Conservation (phyloP, 2,113 vertebrate genomes). For the Coryphaenoides rupestris region DNA sequence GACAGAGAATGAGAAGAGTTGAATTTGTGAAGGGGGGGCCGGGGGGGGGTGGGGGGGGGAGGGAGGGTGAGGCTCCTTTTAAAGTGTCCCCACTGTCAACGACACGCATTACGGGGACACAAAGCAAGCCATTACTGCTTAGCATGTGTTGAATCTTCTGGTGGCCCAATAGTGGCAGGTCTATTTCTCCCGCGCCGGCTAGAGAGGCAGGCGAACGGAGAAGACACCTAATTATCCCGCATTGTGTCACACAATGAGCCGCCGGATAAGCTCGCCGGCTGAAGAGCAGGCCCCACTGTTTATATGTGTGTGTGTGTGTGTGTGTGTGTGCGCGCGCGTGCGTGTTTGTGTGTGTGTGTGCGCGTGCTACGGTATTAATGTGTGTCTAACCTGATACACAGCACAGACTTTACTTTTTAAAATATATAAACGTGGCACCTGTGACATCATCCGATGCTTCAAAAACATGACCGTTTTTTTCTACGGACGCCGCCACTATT, state of each 20-base stretch:
- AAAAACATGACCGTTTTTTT: no score
- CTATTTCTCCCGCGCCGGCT: slow-evolving; percentile 71
- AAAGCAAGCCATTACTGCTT: slow-evolving; percentile 73
- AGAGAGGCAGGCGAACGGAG: slow-evolving; percentile 61
- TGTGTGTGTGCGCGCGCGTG: slow-evolving; percentile 17
- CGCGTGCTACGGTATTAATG: slow-evolving; percentile 10
- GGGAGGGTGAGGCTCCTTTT: slow-evolving; percentile 45
- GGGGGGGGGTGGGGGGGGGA: slow-evolving; percentile 24
- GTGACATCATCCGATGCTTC: no score
- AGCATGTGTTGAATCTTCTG: slow-evolving; percentile 73
- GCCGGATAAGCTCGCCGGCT: slow-evolving; percentile 67
- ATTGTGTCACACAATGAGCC: slow-evolving; percentile 75
- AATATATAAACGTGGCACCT: no score
- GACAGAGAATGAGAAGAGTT: slow-evolving; percentile 32
- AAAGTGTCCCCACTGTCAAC: slow-evolving; percentile 61
- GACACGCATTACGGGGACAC: slow-evolving; percentile 62
- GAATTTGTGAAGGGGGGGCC: slow-evolving; percentile 2
- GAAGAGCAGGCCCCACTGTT: slow-evolving; percentile 35
- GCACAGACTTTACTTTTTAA: no score
- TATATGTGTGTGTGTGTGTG: slow-evolving; percentile 21
- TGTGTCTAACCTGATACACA: no score
- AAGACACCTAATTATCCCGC: slow-evolving; percentile 77
- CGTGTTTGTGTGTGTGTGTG: slow-evolving; percentile 3
- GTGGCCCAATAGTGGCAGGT: slow-evolving; percentile 77
- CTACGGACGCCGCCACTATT: no score